These are phyloP conservation scores for Sympetrum striolatum DNA, from an alignment of 2,888 invertebrate genomes.

Conservation along the genomic window DNA sequence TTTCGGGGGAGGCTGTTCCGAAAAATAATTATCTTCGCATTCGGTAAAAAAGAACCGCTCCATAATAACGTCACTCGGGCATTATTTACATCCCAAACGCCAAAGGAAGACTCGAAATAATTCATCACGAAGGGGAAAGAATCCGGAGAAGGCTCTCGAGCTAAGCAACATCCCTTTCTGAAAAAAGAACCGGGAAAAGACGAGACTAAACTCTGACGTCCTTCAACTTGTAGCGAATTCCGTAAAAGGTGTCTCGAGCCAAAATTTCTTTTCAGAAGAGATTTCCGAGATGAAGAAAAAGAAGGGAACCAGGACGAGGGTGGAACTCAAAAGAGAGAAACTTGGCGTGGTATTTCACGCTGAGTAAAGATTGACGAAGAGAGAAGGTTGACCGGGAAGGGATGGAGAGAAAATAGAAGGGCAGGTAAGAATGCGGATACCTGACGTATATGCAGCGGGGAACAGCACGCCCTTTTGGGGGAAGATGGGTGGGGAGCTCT, in stretches of 20 bases:
- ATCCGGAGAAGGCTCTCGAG: not conserved
- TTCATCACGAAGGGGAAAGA: not conserved
- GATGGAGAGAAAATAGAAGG: not conserved
- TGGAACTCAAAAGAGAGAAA: not conserved
- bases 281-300: not conserved
- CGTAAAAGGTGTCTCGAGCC: not conserved
- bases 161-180: not conserved
- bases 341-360: conserved; percentile 9
- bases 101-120: not conserved
- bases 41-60: not conserved
- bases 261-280: not conserved
- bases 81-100: not conserved
- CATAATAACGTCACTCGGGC: not conserved
- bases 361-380: conserved; percentile 16
- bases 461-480: not conserved
- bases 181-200: not conserved
- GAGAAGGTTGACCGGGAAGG: not conserved
- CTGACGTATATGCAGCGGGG: not conserved
- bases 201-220: not conserved
- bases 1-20: not conserved
- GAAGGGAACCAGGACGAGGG: not conserved
- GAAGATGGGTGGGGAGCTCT: not conserved
- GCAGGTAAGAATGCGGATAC: not conserved
- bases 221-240: not conserved
- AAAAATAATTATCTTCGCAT: no score